Percentiles rank a stretch among this genome's conserved stretches.
phyloP scores from a whole-genome alignment of 2,113 vertebrate genomes.

The Carassius carassius region DNA sequence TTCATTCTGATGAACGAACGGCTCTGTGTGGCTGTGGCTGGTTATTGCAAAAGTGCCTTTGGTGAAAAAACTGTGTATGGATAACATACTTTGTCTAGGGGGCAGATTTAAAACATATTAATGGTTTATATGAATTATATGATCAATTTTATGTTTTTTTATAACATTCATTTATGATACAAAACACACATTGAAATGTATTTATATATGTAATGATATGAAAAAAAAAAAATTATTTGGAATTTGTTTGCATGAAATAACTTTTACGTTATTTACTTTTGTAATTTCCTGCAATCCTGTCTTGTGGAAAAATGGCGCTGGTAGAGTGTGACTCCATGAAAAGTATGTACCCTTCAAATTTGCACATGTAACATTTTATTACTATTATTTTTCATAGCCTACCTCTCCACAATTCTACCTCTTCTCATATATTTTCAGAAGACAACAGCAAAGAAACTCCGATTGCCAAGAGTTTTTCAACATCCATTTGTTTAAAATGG shows the following conservation, averaged over 20 bases:
- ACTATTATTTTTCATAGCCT: conserved; percentile 34
- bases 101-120: neutral
- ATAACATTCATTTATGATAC: neutral
- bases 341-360: neutral
- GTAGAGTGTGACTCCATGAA: neutral
- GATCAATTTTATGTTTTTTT: neutral
- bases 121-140: neutral
- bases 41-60: conserved; percentile 31
- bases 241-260: neutral
- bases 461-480: neutral
- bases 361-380: neutral
- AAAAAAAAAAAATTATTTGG: neutral
- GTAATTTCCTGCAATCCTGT: neutral
- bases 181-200: neutral
- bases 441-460: neutral
- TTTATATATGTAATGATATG: neutral
- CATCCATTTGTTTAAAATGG: neutral
- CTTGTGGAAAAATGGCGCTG: neutral
- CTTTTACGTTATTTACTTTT: neutral
- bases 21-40: neutral
- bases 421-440: conserved; percentile 14
- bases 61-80: neutral
- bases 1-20: neutral
- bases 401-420: conserved; percentile 50
- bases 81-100: neutral